phyloP scores from a whole-genome alignment of 2,888 invertebrate species.

The Trimorus sp. region DNA sequence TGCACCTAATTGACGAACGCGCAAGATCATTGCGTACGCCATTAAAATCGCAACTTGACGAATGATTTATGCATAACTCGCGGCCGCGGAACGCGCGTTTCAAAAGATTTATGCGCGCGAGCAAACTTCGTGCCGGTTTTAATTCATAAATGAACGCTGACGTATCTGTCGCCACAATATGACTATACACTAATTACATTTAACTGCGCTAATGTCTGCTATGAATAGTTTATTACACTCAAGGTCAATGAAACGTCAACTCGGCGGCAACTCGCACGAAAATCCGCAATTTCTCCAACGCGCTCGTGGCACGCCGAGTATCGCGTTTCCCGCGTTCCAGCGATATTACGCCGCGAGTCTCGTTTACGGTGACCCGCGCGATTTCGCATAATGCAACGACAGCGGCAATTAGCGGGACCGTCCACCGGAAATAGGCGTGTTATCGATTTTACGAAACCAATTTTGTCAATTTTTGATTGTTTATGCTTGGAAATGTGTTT shows the following conservation, averaged over 20 bases:
- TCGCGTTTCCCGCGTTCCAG: too few relatives aligned
- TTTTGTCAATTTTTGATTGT: too few relatives aligned
- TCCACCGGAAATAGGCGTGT: too few relatives aligned
- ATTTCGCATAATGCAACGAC: too few relatives aligned
- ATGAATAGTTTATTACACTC: slow-evolving; percentile 39
- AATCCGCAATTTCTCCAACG: slow-evolving; percentile 28
- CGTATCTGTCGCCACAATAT: slow-evolving; percentile 43
- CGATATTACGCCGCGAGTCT: too few relatives aligned
- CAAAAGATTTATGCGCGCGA: slow-evolving; percentile 43
- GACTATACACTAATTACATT: slow-evolving; percentile 43
- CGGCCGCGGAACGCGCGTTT: slow-evolving; percentile 20
- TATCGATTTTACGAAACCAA: too few relatives aligned
- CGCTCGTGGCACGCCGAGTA: too few relatives aligned
- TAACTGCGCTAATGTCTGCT: slow-evolving; percentile 25
- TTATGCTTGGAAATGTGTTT: too few relatives aligned
- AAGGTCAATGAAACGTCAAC: slow-evolving; percentile 47
- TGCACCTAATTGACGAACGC: slow-evolving; percentile 18
- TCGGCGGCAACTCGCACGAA: slow-evolving; percentile 35
- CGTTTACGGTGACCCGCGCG: too few relatives aligned
- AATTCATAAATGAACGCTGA: slow-evolving; percentile 43
- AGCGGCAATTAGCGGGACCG: too few relatives aligned
- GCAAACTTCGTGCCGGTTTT: slow-evolving; percentile 28
- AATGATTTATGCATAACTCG: slow-evolving; percentile 39
- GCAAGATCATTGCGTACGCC: neutral
- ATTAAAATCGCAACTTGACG: slow-evolving; percentile 34